Conservation (phyloP, 2,797 vertebrate species). For the Hemitrygon akajei region DNA sequence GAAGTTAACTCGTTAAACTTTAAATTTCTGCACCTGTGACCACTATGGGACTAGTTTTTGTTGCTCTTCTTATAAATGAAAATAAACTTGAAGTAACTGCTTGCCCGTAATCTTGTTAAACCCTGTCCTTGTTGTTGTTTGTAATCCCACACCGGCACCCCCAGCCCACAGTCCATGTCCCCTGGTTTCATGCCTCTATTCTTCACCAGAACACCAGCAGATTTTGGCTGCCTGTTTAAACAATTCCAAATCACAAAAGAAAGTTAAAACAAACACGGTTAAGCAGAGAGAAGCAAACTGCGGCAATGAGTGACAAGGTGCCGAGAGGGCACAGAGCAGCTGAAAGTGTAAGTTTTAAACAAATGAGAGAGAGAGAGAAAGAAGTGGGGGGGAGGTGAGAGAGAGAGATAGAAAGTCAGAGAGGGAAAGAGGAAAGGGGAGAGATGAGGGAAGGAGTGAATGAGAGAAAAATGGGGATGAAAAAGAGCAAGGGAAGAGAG, state of each 20-base stretch:
- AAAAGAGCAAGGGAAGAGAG: neutral
- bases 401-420: no score
- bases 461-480: neutral
- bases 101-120: constrained; percentile 56
- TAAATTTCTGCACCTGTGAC: constrained; percentile 21
- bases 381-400: no score
- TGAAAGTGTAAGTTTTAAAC: constrained; percentile 40
- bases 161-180: neutral
- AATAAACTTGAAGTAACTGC: constrained; percentile 48
- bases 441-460: no score
- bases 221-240: constrained; percentile 43
- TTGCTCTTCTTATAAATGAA: constrained; percentile 43
- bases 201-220: constrained; percentile 39
- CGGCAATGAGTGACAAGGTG: constrained; percentile 39
- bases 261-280: neutral
- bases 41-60: constrained; percentile 40
- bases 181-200: constrained; percentile 51
- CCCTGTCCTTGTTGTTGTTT: constrained; percentile 46
- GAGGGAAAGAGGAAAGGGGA: no score
- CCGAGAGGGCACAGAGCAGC: constrained; percentile 39
- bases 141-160: neutral
- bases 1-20: neutral
- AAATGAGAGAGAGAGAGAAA: neutral
- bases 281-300: neutral
- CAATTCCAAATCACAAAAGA: constrained; percentile 39